Evolutionary conservation across 2,797 vertebrate genomes (phyloP).

Genomic region (Heliangelus exortis): DNA sequence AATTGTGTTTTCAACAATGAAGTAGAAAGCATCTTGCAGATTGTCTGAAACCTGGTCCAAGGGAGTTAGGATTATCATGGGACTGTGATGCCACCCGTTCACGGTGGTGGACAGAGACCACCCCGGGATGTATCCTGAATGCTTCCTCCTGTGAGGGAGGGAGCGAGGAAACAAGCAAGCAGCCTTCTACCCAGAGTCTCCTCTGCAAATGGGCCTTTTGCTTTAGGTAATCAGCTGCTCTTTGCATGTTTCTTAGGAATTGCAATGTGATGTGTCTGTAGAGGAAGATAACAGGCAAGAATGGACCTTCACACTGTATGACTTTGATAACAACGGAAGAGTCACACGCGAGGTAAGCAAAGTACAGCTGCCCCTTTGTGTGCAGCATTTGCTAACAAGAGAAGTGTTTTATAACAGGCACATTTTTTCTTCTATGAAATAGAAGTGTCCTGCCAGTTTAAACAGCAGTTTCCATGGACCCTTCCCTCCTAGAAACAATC

Average conservation of each 20-base stretch:
- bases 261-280: conserved; percentile 97
- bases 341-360: conserved; percentile 94
- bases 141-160: not conserved
- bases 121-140: not conserved
- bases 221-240: conserved; percentile 63
- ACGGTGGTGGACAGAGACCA: not conserved
- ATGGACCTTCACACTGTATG: conserved; percentile 99
- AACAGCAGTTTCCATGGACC: conserved; percentile 19
- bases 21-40: not conserved
- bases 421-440: conserved; percentile 14
- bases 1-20: not conserved
- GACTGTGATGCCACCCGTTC: no score
- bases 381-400: not conserved
- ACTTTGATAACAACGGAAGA: conserved; percentile 99
- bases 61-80: not conserved
- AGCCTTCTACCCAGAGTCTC: not conserved
- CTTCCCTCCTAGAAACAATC: conserved; percentile 7
- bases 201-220: conserved; percentile 39
- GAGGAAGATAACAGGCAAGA: conserved; percentile 98
- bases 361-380: not conserved
- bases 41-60: not conserved
- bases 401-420: conserved; percentile 39
- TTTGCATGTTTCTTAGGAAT: conserved; percentile 85
- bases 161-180: not conserved
- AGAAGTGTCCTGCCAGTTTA: conserved; percentile 4